Base-by-base conservation (phyloP, 2,797 vertebrate species). In the Mormyrops attenuatus region DNA sequence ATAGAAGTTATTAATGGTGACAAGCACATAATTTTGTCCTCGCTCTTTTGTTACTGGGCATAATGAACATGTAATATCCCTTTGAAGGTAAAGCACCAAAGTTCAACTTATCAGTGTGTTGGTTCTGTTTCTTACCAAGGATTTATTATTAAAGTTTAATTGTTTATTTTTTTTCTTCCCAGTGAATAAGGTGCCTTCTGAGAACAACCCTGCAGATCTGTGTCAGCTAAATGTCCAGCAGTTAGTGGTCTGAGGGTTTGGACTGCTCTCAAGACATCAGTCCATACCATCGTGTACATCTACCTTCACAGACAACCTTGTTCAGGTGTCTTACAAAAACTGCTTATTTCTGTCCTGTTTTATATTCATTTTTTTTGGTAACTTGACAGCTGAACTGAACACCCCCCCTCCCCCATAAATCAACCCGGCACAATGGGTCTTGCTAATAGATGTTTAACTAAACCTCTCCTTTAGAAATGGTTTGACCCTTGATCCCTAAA, bases 381-480 rank as follows among this genome's bases (percentile, higher is more conserved):
- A 55, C 52, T 87, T 55, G 90, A 92, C 94, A 94, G 93, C 95
- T 93, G 94, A 94, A 92, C 93, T 93, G 93, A 93, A 94, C 93
- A 95, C 94, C 93, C 93, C 69, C 94, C 93, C 60, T 3, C 55
- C 57, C 57, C 90, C 95, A 94, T 96, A 96, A 96, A 96, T 95
- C 95, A 96, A 94, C 93, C 92, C 92, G 94, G 95, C 94, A 94
- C 94, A 94, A 93, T 92, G 94, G 94, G 91, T 91, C 93, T 93
- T 93, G 93, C 94, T 96, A 96, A 96, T 96, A 96, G 95, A 95
- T 96, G 96, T 96, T 96, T 96, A 97, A 97, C 96, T 96, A 96
- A 96, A 96, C 95, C 95, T 94, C 94, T 94, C 95, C 93, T 92
- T 96, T 97, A 95, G 93, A 96, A 96, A 95, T 95, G 94, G 95